These are phyloP conservation scores for Hypsopygia costalis DNA, from an alignment of 2,888 invertebrate genomes.

Conservation along the genomic window DNA sequence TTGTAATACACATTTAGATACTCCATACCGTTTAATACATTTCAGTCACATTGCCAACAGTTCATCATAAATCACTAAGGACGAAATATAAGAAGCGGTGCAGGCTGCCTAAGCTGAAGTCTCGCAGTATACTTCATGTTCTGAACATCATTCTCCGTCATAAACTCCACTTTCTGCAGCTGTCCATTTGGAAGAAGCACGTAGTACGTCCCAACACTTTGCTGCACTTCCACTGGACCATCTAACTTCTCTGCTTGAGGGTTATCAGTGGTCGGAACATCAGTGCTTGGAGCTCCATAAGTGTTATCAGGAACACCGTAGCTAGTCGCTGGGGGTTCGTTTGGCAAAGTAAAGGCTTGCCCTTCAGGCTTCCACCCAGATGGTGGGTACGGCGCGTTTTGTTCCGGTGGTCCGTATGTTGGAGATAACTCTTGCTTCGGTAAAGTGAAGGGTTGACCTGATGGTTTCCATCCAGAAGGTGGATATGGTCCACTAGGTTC, in stretches of 20 bases:
- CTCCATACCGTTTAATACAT: neutral
- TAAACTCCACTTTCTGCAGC: constrained; percentile 81
- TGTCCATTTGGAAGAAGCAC: constrained; percentile 83
- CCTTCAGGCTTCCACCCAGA: constrained; percentile 71
- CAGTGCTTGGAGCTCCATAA: constrained; percentile 51
- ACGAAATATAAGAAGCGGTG: constrained; percentile 52
- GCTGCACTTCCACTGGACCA: constrained; percentile 60
- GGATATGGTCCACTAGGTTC: constrained; percentile 52
- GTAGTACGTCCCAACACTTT: constrained; percentile 82
- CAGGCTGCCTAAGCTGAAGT: constrained; percentile 71
- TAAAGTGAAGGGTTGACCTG: constrained; percentile 52
- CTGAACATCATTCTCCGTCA: constrained; percentile 67
- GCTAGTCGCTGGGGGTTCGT: constrained; percentile 47
- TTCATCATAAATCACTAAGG: constrained; percentile 27
- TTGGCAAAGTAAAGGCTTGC: constrained; percentile 55
- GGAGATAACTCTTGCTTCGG: constrained; percentile 37
- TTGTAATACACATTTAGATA: no score
- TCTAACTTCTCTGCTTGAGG: constrained; percentile 56
- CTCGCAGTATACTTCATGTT: constrained; percentile 83
- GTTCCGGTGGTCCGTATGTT: constrained; percentile 40
- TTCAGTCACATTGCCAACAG: neutral
- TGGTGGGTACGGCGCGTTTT: constrained; percentile 52
- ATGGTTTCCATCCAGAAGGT: constrained; percentile 63
- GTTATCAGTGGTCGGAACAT: constrained; percentile 54
- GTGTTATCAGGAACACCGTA: constrained; percentile 53